Percentiles rank a stretch among this genome's conserved stretches.
These are phyloP conservation scores for Cyprinodon tularosa DNA, from an alignment of 2,113 vertebrate species.

Conservation along the genomic window DNA sequence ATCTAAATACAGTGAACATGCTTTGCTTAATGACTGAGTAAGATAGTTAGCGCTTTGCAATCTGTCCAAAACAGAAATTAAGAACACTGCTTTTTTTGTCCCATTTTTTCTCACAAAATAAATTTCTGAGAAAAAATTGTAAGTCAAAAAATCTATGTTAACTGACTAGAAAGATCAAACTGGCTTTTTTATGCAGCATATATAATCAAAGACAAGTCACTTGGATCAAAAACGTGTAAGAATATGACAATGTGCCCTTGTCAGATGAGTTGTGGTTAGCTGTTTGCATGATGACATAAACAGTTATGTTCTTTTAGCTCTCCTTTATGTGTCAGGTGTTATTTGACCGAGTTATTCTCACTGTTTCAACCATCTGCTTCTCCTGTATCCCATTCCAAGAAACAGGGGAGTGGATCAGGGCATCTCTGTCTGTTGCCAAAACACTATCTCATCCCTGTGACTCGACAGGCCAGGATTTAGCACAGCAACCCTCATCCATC, in stretches of 20 bases:
- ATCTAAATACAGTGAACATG: neutral
- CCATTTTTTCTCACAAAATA: constrained; percentile 52
- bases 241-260: constrained; percentile 1
- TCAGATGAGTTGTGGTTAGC: constrained; percentile 2
- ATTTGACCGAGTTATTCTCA: constrained; percentile 46
- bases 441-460: constrained; percentile 67
- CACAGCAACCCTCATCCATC: constrained; percentile 66
- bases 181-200: constrained; percentile 4
- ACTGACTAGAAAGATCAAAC: constrained; percentile 17
- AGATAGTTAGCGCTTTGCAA: constrained; percentile 16
- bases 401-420: constrained; percentile 48
- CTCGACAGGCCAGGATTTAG: constrained; percentile 68
- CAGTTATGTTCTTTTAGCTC: constrained; percentile 6
- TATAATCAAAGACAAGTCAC: constrained; percentile 39
- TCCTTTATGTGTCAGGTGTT: constrained; percentile 51
- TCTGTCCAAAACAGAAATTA: constrained; percentile 12
- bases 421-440: constrained; percentile 56
- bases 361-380: constrained; percentile 37
- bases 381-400: constrained; percentile 47
- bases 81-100: constrained; percentile 34
- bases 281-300: neutral
- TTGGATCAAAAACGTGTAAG: constrained; percentile 20
- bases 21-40: constrained; percentile 6
- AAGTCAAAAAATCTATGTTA: constrained; percentile 43
- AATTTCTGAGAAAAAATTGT: constrained; percentile 46